Evolutionary conservation across 2,797 vertebrate genomes (phyloP).

Genomic region (Fringilla coelebs): DNA sequence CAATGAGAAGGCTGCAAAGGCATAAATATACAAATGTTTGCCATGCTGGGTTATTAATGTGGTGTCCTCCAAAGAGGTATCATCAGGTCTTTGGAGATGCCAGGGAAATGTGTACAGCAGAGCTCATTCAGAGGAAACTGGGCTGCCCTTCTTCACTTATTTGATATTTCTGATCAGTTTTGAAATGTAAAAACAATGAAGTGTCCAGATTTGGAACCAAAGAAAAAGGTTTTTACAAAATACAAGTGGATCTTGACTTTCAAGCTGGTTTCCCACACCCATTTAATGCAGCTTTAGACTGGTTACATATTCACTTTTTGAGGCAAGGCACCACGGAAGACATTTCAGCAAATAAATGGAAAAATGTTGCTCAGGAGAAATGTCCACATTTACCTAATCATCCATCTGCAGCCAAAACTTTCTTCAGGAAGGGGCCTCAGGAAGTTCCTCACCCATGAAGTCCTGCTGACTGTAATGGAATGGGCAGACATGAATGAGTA

Average conservation of each 20-base stretch:
- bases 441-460: background rate
- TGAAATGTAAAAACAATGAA: background rate
- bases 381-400: background rate
- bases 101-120: background rate
- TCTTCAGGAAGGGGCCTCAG: background rate
- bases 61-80: background rate
- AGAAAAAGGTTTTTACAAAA: background rate
- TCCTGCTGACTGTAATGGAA: background rate
- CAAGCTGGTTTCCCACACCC: background rate
- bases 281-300: background rate
- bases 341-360: background rate
- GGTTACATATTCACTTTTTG: background rate
- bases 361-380: background rate
- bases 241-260: background rate
- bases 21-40: background rate
- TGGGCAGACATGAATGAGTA: background rate
- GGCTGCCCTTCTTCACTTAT: background rate
- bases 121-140: background rate
- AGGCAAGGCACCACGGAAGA: background rate
- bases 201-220: background rate
- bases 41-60: background rate
- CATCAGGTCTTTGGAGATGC: background rate
- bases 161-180: background rate
- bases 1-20: background rate
- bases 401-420: background rate